Conservation (phyloP, 2,888 invertebrate species). For the Halocaridina rubra region DNA sequence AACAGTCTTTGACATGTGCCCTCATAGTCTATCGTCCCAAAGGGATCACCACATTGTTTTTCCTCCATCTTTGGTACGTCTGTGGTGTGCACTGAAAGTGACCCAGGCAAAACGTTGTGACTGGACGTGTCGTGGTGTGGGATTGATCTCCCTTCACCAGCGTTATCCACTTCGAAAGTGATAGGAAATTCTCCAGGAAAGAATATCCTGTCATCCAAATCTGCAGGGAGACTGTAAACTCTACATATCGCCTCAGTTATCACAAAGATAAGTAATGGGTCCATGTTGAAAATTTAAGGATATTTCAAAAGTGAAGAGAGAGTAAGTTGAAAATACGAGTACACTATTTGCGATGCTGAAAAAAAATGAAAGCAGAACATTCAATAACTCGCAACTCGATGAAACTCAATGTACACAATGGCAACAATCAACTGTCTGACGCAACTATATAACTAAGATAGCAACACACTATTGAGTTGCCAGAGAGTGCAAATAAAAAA, state of each 20-base stretch:
- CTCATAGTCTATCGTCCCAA: background rate
- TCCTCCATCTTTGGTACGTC: background rate
- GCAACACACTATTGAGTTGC: too few species aligned
- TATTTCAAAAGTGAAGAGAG: too few species aligned
- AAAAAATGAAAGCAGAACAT: too few species aligned
- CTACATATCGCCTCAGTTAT: background rate
- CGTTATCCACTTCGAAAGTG: background rate
- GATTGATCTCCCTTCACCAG: background rate
- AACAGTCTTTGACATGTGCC: constrained; percentile 22
- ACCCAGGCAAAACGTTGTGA: background rate
- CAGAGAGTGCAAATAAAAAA: too few species aligned
- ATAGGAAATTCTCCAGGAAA: background rate
- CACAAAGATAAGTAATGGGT: background rate
- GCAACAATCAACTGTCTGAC: too few species aligned
- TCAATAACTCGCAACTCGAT: too few species aligned
- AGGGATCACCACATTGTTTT: background rate
- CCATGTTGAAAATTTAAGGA: background rate
- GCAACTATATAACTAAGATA: too few species aligned
- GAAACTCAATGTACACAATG: too few species aligned
- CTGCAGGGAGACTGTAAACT: background rate
- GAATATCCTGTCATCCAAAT: background rate
- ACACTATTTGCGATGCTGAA: too few species aligned
- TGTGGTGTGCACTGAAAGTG: background rate
- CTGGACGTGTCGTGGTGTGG: background rate
- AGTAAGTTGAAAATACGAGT: too few species aligned